Percentiles rank a stretch among this genome's conserved stretches.
phyloP scores from a whole-genome alignment of 2,888 invertebrate species.

The Aphodius granarius region DNA sequence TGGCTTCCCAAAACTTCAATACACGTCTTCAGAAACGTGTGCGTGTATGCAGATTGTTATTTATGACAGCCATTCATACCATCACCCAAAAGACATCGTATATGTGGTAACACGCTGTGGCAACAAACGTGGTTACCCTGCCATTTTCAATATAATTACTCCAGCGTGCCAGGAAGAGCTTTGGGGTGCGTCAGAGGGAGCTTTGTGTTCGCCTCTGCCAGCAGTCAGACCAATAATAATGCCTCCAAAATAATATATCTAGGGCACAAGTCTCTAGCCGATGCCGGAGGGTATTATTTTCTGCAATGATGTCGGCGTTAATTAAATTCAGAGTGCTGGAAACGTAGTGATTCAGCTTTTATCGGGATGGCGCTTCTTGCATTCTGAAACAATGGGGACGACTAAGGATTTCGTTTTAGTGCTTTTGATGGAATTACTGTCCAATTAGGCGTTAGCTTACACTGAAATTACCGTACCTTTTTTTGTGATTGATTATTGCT shows the following conservation, averaged over 20 bases:
- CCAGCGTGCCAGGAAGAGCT: neutral
- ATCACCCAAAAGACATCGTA: neutral
- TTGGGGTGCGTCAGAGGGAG: neutral
- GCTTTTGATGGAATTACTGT: neutral
- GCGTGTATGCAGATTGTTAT: neutral
- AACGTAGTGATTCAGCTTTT: neutral
- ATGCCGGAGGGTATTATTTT: neutral
- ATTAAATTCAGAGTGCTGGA: neutral
- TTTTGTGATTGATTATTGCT: too few relatives aligned
- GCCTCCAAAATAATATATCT: neutral
- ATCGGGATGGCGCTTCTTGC: neutral
- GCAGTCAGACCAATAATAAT: neutral
- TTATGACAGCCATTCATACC: neutral
- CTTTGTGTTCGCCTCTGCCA: neutral
- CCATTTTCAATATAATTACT: neutral
- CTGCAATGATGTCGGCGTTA: neutral
- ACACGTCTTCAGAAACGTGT: neutral
- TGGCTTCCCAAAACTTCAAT: neutral
- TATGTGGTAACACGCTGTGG: too few relatives aligned
- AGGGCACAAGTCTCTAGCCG: neutral
- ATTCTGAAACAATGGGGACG: neutral
- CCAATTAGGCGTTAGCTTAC: neutral
- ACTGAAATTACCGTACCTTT: neutral
- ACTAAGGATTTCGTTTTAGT: too few relatives aligned
- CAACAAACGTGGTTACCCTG: neutral